Evolutionary conservation across 1,140 invertebrate species (phyloP).

Genomic region (Telenomus remus): DNA sequence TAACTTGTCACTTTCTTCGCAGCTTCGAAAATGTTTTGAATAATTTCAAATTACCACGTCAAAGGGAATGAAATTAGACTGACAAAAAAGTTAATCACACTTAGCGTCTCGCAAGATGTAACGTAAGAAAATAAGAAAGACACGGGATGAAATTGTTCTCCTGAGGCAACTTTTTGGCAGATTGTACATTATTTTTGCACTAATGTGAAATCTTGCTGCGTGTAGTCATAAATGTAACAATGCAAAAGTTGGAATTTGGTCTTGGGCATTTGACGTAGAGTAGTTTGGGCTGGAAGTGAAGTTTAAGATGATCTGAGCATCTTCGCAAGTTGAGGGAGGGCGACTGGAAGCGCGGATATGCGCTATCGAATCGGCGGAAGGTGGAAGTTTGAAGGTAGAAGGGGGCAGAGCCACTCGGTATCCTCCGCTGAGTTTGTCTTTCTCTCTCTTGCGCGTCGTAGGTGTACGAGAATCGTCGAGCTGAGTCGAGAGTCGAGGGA

Average conservation of each 20-base stretch:
- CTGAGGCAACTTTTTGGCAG: too few relatives aligned
- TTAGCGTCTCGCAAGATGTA: too few relatives aligned
- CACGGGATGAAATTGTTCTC: too few relatives aligned
- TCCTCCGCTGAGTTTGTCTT: background rate
- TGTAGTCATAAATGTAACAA: constrained; percentile 7
- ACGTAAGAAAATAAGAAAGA: too few relatives aligned
- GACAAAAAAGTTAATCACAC: too few relatives aligned
- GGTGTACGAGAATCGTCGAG: constrained; percentile 65
- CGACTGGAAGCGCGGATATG: constrained; percentile 52
- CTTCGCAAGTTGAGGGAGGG: constrained; percentile 45
- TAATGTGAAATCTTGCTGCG: background rate
- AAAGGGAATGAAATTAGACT: too few relatives aligned
- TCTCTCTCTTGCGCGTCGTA: constrained; percentile 52
- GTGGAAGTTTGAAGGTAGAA: constrained; percentile 59
- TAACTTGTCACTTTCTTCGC: constrained; percentile 49
- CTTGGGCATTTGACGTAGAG: background rate
- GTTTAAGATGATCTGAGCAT: constrained; percentile 27
- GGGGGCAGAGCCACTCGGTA: constrained; percentile 10
- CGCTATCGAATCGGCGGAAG: constrained; percentile 59
- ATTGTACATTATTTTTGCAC: background rate
- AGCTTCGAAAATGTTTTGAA: background rate
- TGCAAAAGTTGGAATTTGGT: too few relatives aligned
- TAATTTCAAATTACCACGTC: background rate
- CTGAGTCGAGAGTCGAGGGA: constrained; percentile 69
- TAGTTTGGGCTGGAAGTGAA: background rate